Conservation (phyloP, 2,888 invertebrate genomes). For the Leucoptera coffeella region DNA sequence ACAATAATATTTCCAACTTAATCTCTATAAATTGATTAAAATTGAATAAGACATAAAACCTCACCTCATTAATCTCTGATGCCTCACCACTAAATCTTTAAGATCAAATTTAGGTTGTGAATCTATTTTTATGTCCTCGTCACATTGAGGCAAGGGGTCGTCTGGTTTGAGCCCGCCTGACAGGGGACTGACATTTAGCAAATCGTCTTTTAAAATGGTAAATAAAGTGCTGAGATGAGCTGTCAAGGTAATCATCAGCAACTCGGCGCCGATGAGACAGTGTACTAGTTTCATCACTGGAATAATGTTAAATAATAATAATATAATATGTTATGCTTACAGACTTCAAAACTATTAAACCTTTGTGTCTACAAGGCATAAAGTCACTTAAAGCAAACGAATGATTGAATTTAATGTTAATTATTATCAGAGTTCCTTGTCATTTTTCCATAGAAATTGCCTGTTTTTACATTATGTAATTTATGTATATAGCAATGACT, state of each 20-base stretch:
- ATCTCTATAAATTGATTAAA: constrained; percentile 6
- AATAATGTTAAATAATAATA: constrained; percentile 7
- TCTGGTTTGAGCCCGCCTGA: no score
- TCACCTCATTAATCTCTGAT: constrained; percentile 20
- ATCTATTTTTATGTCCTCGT: no score
- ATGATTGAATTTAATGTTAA: no score
- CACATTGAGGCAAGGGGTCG: no score
- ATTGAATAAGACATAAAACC: constrained; percentile 6
- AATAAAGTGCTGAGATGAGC: constrained; percentile 19
- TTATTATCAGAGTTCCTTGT: no score
- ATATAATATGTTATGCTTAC: no score
- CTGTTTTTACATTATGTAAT: no score
- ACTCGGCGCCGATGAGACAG: constrained; percentile 15
- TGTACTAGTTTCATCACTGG: constrained; percentile 15
- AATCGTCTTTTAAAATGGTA: constrained; percentile 16
- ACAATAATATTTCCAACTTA: constrained; percentile 2
- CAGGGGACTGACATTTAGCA: constrained; percentile 8
- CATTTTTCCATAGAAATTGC: no score
- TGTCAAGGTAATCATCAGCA: constrained; percentile 17
- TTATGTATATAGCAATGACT: no score
- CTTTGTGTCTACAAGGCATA: neutral
- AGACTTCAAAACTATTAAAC: no score
- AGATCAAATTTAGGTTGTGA: neutral
- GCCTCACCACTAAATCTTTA: constrained; percentile 12
- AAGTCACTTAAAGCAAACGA: neutral